phyloP scores from a whole-genome alignment of 2,113 vertebrate species.

The Bujurquina vittata region DNA sequence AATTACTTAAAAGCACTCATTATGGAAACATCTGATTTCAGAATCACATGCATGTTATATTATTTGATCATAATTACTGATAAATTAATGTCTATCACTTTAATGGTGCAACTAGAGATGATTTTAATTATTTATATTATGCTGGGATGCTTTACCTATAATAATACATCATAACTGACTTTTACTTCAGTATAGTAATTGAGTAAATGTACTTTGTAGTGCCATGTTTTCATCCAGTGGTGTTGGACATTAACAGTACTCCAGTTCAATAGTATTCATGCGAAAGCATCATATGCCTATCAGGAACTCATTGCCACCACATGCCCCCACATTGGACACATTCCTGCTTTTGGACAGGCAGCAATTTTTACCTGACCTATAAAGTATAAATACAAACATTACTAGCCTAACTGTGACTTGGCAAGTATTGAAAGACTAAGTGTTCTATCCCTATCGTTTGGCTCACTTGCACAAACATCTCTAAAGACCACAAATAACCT shows the following conservation, averaged over 20 bases:
- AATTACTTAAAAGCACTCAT: neutral
- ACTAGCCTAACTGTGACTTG: neutral
- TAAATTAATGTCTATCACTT: neutral
- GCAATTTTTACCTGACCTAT: neutral
- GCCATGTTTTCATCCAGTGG: neutral
- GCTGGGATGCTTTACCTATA: neutral
- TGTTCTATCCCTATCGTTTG: too few relatives aligned
- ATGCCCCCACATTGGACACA: neutral
- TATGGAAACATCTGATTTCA: neutral
- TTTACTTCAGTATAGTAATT: neutral
- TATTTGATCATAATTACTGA: fast-evolving
- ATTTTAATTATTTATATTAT: conserved; percentile 3
- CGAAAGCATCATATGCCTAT: neutral
- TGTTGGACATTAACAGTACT: neutral
- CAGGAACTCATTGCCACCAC: neutral
- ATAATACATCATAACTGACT: neutral
- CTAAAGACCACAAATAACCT: too few relatives aligned
- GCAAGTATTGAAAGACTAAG: neutral
- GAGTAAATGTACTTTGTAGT: neutral
- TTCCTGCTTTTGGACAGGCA: neutral
- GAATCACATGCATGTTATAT: too few relatives aligned
- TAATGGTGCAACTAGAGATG: neutral
- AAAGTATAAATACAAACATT: neutral
- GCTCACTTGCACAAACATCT: too few relatives aligned
- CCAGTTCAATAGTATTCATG: neutral